These are phyloP conservation scores for Erebia epiphron DNA, from an alignment of 2,888 invertebrate species.

Conservation along the genomic window DNA sequence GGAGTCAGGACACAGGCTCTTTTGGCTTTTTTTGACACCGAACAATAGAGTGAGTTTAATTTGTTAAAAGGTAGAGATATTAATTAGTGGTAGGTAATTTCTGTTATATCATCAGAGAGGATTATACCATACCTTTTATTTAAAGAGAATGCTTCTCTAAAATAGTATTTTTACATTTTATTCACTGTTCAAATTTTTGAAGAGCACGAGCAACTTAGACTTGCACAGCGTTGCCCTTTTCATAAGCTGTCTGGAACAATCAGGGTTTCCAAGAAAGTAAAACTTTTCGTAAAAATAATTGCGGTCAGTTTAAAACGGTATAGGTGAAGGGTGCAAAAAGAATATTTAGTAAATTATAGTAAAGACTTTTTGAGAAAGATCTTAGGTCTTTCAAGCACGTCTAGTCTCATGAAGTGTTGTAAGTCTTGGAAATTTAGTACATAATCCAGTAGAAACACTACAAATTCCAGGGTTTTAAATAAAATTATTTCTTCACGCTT, in stretches of 20 bases:
- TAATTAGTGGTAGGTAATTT: no score
- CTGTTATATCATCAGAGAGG: background rate
- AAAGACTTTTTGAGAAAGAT: background rate
- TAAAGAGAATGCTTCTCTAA: background rate
- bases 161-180: background rate
- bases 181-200: background rate
- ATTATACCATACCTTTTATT: background rate
- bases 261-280: background rate
- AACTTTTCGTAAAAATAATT: background rate
- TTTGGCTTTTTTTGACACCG: no score
- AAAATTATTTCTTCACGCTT: background rate
- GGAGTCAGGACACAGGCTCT: no score
- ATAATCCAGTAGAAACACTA: no score
- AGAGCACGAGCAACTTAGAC: background rate
- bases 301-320: background rate
- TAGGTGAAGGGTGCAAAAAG: background rate
- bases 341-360: background rate
- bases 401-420: no score
- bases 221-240: slow-evolving; percentile 6
- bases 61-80: no score
- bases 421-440: no score
- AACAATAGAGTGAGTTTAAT: no score
- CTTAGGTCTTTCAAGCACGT: background rate
- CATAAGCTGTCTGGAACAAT: background rate
- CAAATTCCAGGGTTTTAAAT: background rate